These are phyloP conservation scores for Lasiommata megera DNA, from an alignment of 2,888 invertebrate genomes.

Conservation along the genomic window DNA sequence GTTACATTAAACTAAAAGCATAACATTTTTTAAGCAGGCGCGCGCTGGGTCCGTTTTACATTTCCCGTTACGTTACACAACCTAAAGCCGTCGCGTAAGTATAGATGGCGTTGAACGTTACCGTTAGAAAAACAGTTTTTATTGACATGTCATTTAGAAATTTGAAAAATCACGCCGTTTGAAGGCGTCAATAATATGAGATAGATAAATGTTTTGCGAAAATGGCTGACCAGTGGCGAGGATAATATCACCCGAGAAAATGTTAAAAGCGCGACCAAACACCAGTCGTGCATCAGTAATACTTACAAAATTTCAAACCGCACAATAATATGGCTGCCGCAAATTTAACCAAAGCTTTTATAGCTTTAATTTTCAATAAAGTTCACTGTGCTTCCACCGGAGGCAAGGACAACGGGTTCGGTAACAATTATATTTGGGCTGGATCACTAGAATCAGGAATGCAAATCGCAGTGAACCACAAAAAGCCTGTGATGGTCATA, in stretches of 20 bases:
- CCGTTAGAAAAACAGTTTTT: not conserved
- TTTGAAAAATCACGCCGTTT: not conserved
- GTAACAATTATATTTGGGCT: constrained; percentile 69
- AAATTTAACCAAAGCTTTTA: constrained; percentile 52
- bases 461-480: constrained; percentile 60
- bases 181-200: no score
- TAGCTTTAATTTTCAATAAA: constrained; percentile 49
- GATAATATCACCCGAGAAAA: constrained; percentile 39
- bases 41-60: not conserved
- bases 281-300: constrained; percentile 18
- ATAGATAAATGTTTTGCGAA: constrained; percentile 16
- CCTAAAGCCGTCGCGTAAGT: not conserved
- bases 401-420: constrained; percentile 68
- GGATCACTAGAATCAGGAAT: constrained; percentile 68
- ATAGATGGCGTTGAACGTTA: constrained; percentile 30
- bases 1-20: not conserved
- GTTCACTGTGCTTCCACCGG: constrained; percentile 47
- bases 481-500: constrained; percentile 84
- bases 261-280: constrained; percentile 42
- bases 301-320: constrained; percentile 15
- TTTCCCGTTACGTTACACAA: not conserved
- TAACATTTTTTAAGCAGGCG: not conserved
- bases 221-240: constrained; percentile 16
- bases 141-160: not conserved
- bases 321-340: constrained; percentile 53